These are phyloP conservation scores for Schizaphis graminum DNA, from an alignment of 2,888 invertebrate genomes.

Conservation along the genomic window DNA sequence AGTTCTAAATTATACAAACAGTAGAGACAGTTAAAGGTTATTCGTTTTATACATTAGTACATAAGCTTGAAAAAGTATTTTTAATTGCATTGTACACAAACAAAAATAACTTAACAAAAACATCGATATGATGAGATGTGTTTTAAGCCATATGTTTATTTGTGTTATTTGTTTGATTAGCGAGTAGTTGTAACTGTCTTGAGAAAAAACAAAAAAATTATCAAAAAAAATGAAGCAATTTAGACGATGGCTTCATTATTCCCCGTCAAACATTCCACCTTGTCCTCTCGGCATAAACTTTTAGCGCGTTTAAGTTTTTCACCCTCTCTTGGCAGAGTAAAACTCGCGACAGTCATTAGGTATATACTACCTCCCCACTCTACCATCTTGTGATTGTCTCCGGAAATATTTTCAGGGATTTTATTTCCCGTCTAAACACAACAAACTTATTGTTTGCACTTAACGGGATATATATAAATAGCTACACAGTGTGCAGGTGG, in stretches of 20 bases:
- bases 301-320: slow-evolving; percentile 54
- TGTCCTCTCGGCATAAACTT: slow-evolving; percentile 39
- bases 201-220: background rate
- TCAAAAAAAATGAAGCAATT: slow-evolving; percentile 45
- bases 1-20: background rate
- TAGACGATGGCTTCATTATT: slow-evolving; percentile 62
- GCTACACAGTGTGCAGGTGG: background rate
- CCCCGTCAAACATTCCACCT: slow-evolving; percentile 26
- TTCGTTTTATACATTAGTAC: background rate
- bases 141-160: background rate
- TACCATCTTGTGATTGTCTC: slow-evolving; percentile 25
- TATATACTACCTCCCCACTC: background rate
- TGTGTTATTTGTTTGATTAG: slow-evolving; percentile 20
- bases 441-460: slow-evolving; percentile 53
- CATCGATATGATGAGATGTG: background rate
- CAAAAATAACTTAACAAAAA: background rate
- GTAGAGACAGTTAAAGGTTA: background rate
- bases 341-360: slow-evolving; percentile 42
- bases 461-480: background rate
- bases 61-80: background rate
- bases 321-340: background rate
- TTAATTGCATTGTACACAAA: background rate
- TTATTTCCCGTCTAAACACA: slow-evolving; percentile 50
- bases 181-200: background rate
- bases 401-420: slow-evolving; percentile 52